A percentile compares a stretch with the other conserved stretches of the same genome.
Conservation (phyloP, 64 coral and sea anemone species). For the Dendronephthya gigantea region DNA sequence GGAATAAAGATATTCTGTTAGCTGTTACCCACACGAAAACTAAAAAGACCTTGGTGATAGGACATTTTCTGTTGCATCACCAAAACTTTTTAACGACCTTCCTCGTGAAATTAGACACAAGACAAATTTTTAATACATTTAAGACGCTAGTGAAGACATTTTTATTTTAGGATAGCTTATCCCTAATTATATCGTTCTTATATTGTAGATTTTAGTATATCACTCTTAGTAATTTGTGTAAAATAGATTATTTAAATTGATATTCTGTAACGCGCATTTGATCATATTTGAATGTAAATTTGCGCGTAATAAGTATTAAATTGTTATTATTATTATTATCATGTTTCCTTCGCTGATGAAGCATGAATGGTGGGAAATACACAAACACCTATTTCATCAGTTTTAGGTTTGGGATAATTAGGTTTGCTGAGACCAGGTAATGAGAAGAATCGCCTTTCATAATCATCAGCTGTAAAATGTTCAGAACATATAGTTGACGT, state of each 20-base stretch:
- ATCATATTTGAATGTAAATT: neutral
- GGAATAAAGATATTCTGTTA: too few relatives aligned
- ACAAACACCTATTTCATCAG: too few relatives aligned
- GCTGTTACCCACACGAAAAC: too few relatives aligned
- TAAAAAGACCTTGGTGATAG: slow-evolving; percentile 7
- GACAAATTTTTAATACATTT: slow-evolving; percentile 28
- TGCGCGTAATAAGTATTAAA: neutral
- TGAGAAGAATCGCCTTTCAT: too few relatives aligned
- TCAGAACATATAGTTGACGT: too few relatives aligned
- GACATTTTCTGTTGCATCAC: slow-evolving; percentile 27
- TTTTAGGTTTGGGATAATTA: too few relatives aligned
- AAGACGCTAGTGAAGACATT: slow-evolving; percentile 9
- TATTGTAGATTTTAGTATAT: neutral
- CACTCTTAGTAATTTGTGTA: too few relatives aligned
- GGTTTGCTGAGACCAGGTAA: too few relatives aligned
- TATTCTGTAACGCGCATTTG: neutral
- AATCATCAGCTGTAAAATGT: too few relatives aligned
- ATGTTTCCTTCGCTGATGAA: too few relatives aligned
- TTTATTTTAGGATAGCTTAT: slow-evolving; percentile 25
- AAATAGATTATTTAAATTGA: neutral
- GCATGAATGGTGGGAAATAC: too few relatives aligned
- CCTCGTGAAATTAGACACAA: slow-evolving; percentile 31
- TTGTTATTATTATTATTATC: slow-evolving; percentile 6
- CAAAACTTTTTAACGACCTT: slow-evolving; percentile 32
- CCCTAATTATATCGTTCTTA: neutral